These are phyloP conservation scores for Dasypus novemcinctus DNA, from an alignment of 2,113 vertebrate genomes.

Conservation along the genomic window DNA sequence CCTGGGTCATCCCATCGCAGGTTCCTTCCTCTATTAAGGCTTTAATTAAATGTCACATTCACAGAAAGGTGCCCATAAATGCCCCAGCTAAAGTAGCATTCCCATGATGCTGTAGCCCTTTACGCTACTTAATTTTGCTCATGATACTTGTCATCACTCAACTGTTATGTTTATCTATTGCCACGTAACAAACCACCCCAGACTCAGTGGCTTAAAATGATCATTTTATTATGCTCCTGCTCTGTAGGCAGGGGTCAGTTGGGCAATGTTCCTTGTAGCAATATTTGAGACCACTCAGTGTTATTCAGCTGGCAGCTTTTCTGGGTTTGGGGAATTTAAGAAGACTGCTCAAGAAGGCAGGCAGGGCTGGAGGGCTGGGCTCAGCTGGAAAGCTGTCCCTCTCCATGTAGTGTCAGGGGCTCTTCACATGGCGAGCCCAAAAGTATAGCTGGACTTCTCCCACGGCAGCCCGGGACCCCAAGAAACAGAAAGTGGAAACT, in stretches of 20 bases:
- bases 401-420: background rate
- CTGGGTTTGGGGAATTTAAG: background rate
- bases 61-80: background rate
- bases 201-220: background rate
- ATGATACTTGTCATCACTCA: background rate
- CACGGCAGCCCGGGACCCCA: accelerated
- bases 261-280: background rate
- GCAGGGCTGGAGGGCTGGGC: background rate
- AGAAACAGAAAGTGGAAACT: background rate
- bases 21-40: background rate
- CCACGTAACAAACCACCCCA: background rate
- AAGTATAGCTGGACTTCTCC: background rate
- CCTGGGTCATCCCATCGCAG: background rate
- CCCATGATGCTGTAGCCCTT: background rate
- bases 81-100: background rate
- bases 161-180: background rate
- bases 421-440: background rate
- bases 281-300: background rate
- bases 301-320: background rate
- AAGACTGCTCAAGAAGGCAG: background rate
- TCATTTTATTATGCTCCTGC: background rate
- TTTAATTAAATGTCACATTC: background rate
- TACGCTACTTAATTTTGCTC: background rate
- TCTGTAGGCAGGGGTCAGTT: background rate
- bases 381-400: background rate